These are phyloP conservation scores for Melangyna quadrimaculata DNA, from an alignment of 2,888 invertebrate species.

Conservation along the genomic window DNA sequence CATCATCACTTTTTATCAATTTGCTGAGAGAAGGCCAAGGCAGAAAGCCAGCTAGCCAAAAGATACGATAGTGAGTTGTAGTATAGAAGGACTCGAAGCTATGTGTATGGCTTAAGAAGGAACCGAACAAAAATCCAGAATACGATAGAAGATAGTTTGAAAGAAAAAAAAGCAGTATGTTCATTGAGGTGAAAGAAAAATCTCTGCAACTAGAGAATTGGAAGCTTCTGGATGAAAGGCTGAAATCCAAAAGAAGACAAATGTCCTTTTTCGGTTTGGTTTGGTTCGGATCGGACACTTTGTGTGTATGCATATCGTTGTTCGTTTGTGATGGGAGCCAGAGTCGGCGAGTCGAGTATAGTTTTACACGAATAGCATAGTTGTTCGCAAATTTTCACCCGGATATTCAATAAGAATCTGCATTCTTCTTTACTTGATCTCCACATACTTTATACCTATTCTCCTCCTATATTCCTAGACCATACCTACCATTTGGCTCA, in stretches of 20 bases:
- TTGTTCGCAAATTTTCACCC: conserved; percentile 57
- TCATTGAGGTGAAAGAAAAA: conserved; percentile 50
- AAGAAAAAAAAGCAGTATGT: conserved; percentile 9
- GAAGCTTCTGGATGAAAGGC: conserved; percentile 64
- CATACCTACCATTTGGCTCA: neutral
- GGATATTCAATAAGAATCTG: conserved; percentile 58
- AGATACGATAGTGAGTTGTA: too few species aligned
- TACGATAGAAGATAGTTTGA: neutral
- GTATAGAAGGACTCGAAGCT: neutral
- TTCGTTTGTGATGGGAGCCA: conserved; percentile 11
- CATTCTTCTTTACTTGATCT: conserved; percentile 34
- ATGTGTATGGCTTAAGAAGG: conserved; percentile 16
- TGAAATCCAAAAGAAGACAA: conserved; percentile 67
- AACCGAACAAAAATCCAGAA: neutral
- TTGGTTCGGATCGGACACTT: conserved; percentile 40
- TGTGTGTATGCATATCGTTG: conserved; percentile 61
- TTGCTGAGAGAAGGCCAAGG: conserved; percentile 29
- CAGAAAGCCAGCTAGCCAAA: conserved; percentile 12
- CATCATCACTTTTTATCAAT: conserved; percentile 72
- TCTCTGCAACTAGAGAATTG: conserved; percentile 48
- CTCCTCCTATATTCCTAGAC: neutral
- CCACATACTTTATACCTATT: neutral
- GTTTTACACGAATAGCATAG: neutral
- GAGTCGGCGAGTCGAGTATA: neutral
- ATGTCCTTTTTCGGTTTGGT: conserved; percentile 61